Conservation (phyloP, 2,888 invertebrate genomes). For the Orchesella flavescens region DNA sequence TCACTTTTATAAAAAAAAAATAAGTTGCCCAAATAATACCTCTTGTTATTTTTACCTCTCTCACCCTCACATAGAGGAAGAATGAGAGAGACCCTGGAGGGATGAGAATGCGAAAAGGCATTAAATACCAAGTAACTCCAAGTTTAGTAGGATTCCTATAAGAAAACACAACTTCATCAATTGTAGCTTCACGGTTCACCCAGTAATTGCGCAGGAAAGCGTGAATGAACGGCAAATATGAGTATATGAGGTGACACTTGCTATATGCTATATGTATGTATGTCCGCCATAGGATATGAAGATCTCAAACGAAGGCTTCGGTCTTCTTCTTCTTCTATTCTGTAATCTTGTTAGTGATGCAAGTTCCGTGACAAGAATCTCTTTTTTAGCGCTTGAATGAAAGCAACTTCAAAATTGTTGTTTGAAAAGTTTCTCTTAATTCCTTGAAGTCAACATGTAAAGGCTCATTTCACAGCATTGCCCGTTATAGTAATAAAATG, state of each 20-base stretch:
- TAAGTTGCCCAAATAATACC: background rate
- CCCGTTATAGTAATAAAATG: no score
- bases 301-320: background rate
- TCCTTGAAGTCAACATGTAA: no score
- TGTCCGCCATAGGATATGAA: background rate
- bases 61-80: background rate
- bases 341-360: slow-evolving; percentile 27
- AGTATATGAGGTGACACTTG: background rate
- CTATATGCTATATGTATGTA: background rate
- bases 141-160: background rate
- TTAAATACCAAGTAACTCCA: no score
- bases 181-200: slow-evolving; percentile 15
- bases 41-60: background rate
- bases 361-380: slow-evolving; percentile 44
- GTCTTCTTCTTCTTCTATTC: background rate
- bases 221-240: background rate
- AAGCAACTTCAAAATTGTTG: no score
- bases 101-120: no score
- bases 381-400: background rate
- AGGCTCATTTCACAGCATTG: no score
- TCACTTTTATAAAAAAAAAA: background rate
- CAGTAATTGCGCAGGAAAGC: background rate
- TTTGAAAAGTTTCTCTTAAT: no score
- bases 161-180: background rate
- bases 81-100: no score